Conservation (phyloP, 2,113 vertebrate genomes). For the Lynx canadensis region DNA sequence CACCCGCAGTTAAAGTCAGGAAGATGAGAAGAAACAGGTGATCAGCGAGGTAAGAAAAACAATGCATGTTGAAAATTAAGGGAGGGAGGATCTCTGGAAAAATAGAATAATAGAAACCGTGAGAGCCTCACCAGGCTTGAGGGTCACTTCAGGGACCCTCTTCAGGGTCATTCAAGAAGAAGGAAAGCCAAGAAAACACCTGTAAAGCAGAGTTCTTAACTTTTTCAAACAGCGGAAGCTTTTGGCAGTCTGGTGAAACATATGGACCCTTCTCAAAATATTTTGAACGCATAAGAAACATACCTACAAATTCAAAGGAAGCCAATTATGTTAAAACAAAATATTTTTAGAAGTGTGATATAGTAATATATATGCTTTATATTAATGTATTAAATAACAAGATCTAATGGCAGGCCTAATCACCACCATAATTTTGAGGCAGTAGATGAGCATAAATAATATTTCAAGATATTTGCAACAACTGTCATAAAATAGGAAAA, state of each 20-base stretch:
- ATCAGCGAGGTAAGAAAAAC: neutral
- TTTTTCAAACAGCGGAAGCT: neutral
- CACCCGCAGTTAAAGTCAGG: neutral
- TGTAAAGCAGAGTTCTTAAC: neutral
- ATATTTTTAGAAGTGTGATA: neutral
- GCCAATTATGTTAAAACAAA: conserved; percentile 1
- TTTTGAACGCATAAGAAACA: conserved; percentile 41
- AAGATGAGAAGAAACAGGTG: neutral
- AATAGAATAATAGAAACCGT: conserved; percentile 11
- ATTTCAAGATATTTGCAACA: conserved; percentile 30
- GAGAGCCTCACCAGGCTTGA: neutral
- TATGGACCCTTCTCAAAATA: neutral
- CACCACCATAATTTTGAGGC: conserved; percentile 32
- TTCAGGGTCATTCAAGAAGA: neutral
- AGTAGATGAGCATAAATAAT: neutral
- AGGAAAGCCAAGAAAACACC: conserved; percentile 22
- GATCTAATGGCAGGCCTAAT: neutral
- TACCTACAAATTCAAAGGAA: neutral
- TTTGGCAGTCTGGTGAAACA: neutral
- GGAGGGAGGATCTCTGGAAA: neutral
- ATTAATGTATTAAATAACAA: conserved; percentile 28
- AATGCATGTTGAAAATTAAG: neutral
- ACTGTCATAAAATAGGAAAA: neutral
- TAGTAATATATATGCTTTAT: neutral
- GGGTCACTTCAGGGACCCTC: neutral